A percentile compares a stretch with the other conserved stretches of the same genome.
phyloP scores from a whole-genome alignment of 2,797 vertebrate genomes.

The Thunnus albacares region DNA sequence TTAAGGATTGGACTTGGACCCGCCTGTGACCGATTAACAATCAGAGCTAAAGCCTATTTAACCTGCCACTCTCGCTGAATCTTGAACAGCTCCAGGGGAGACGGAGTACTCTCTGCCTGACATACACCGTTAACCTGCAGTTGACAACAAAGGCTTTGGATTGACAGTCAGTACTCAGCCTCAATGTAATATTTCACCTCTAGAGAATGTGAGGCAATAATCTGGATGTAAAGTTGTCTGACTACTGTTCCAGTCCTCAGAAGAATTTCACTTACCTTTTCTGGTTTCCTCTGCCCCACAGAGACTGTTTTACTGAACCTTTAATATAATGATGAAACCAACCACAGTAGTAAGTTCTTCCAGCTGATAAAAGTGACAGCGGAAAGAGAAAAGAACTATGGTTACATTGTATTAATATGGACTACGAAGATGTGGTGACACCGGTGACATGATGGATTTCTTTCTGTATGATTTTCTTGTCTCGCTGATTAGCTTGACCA shows the following conservation, averaged over 20 bases:
- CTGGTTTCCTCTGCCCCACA: neutral
- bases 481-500: neutral
- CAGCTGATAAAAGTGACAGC: conserved; percentile 22
- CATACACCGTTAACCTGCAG: conserved; percentile 2
- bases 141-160: conserved; percentile 38
- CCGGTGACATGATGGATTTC: conserved; percentile 6
- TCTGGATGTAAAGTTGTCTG: conserved; percentile 54
- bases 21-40: conserved; percentile 54
- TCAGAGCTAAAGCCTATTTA: conserved; percentile 37
- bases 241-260: conserved; percentile 14
- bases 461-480: conserved; percentile 28
- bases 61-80: conserved; percentile 44
- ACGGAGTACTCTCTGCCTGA: neutral
- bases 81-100: conserved; percentile 28
- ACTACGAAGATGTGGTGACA: conserved; percentile 4
- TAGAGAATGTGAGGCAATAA: conserved; percentile 47
- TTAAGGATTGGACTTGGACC: conserved; percentile 29
- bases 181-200: conserved; percentile 42
- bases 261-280: conserved; percentile 41
- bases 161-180: conserved; percentile 36
- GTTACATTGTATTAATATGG: conserved; percentile 2
- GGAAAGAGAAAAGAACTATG: neutral
- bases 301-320: conserved; percentile 23
- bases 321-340: conserved; percentile 41
- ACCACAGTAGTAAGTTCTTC: neutral